Base-by-base conservation (phyloP, 2,888 invertebrate species). In the Drosophila dives region DNA sequence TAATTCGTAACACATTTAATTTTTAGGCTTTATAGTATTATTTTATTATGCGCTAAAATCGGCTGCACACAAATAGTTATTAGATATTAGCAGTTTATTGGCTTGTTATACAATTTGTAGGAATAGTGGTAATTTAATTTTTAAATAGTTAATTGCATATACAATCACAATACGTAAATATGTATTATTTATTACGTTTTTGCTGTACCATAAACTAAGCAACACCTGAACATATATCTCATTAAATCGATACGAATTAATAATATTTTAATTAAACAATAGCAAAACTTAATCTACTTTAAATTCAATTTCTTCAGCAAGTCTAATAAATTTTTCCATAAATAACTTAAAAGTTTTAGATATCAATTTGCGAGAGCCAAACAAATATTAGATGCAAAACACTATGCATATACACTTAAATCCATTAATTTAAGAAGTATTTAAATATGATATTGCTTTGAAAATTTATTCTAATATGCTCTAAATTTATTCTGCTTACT, bases 1-100 rank as follows among this genome's bases (percentile, higher is more conserved):
- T 36, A 33, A 65, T 49, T 63, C 17, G 12, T 20, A 63, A 0
- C 34, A 4, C 40, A 59, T 51, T 73, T 58, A 15, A 54, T 54
- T 42, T 40, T n/a, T 26, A 34, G 3, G 17, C 29, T 15, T 20
- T 3, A 33, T n/a, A 26, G 7, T 20, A 29, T 20, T 23, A 50
- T 36, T 34, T 50, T 50, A 23, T 23, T 54, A 10, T 10, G 12
- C 11, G 12, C 15, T 5, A 53, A 53, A 65, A 42, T 50, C 15
- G 0, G 7, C 23, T 23, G 5, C 17, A 55, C n/a, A 11, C 17
- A 32, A 38, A 48, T 38, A 36, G 1, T 48, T 48, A 33, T 40
- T 20, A 6, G 1, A 23, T 23, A 10, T 32, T 29, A 0, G 17
- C 12, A 17, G 2, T 15, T 17, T n/a, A n/a, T 40, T 0, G 1